Base-by-base conservation (phyloP, 2,888 invertebrate species). In the Noctua comes region DNA sequence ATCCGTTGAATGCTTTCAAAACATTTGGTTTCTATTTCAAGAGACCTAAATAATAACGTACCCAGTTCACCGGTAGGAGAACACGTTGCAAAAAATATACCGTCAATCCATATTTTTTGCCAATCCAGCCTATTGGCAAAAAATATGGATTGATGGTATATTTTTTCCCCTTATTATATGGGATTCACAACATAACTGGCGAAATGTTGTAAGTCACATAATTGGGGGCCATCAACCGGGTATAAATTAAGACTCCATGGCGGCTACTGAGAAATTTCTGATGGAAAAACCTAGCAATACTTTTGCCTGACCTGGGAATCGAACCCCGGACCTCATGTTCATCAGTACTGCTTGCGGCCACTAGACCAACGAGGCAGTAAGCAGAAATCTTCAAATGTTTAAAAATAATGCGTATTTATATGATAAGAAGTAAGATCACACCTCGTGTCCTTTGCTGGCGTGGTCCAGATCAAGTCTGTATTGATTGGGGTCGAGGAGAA, bases 401-500 rank as follows among this genome's bases (percentile, higher is more conserved):
- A 4, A 62, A 31, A 62, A 31, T 18, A 62, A 31, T 62, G 18
- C 7, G 16, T 18, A 27, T 62, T 2, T 21, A 21, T 31, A 21
- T 13, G 16, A 0, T n/a, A 13, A 24, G 0, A 36, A 21, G 11
- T 24, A 46, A 43, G 1, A 24, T 78, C 89, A 90, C 91, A 98
- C 98, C 96, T 98, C 98, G 86, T 98, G 97, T 24, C 98, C 98
- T 90, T 98, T 97, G 89, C 98, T 98, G 18, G 98, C 98, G 36
- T 97, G 97, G 90, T 99, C 99, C 98, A 99, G 98, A 93, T 99
- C 99, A 87, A 98, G 96, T 71, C 99, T 97, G 93, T 99, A 99
- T 95, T 99, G 99, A 97, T 99, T 99, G 11, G 99, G 98, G 93
- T 99, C 99, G 48, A 99, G 96, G 97, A 99, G 98, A 5, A 99